phyloP scores from a whole-genome alignment of 1,140 invertebrate genomes.

The Dendroctonus valens region DNA sequence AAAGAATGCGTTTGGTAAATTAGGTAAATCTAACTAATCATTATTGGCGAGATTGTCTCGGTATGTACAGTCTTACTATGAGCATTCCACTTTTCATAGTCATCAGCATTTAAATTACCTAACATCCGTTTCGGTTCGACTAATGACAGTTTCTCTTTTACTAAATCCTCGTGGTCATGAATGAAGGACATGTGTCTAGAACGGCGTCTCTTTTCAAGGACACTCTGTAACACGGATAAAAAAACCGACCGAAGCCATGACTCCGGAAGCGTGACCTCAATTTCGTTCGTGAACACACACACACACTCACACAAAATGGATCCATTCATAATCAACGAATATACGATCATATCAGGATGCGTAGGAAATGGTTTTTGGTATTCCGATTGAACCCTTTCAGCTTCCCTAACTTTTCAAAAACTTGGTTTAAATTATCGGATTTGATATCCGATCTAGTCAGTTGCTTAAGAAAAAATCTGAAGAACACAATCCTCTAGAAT shows the following conservation, averaged over 20 bases:
- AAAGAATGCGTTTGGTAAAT: no score
- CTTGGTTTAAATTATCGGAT: no score
- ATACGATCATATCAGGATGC: no score
- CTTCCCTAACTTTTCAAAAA: no score
- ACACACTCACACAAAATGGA: slow-evolving; percentile 12
- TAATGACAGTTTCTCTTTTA: slow-evolving; percentile 9
- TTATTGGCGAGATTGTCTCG: no score
- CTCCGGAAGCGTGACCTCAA: slow-evolving; percentile 23
- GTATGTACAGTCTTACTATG: neutral
- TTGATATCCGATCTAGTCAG: no score
- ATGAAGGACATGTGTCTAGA: slow-evolving; percentile 10
- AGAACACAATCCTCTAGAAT: no score
- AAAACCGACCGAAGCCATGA: slow-evolving; percentile 5
- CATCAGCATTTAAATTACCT: neutral
- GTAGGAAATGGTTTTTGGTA: no score
- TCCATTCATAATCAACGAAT: slow-evolving; percentile 17
- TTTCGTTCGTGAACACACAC: slow-evolving; percentile 11
- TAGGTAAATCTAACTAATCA: no score
- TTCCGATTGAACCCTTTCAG: no score
- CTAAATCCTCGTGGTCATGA: neutral
- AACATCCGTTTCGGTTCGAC: slow-evolving; percentile 1
- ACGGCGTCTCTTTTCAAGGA: slow-evolving; percentile 16
- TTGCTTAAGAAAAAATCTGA: no score
- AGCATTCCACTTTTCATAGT: neutral
- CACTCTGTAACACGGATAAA: slow-evolving; percentile 15